Evolutionary conservation across 2,888 invertebrate species (phyloP).

Genomic region (Scelioninae gen. 1): DNA sequence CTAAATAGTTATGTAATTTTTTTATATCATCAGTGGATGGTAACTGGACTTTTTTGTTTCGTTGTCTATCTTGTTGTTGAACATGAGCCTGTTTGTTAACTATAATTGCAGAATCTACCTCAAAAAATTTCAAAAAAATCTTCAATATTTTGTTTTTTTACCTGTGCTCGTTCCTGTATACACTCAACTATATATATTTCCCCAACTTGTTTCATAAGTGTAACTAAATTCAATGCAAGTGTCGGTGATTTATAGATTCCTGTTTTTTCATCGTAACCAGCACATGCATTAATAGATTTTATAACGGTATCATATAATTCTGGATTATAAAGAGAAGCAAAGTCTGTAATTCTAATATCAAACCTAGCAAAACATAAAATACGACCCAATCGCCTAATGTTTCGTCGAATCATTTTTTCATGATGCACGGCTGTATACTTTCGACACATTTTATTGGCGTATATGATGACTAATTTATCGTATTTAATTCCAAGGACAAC

Average conservation of each 20-base stretch:
- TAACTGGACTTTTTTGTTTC: neutral
- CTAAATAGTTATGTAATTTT: slow-evolving; percentile 1
- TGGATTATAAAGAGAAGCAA: neutral
- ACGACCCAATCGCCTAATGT: neutral
- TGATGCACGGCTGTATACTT: neutral
- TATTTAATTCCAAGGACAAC: neutral
- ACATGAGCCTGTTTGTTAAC: neutral
- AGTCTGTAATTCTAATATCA: neutral
- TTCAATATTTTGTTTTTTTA: neutral
- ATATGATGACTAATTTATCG: neutral
- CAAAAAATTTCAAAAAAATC: neutral
- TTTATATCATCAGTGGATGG: slow-evolving; percentile 6
- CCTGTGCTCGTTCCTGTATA: neutral
- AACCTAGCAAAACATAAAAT: neutral
- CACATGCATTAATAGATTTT: neutral
- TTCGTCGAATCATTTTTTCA: neutral
- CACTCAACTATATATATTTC: neutral
- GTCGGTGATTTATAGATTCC: neutral
- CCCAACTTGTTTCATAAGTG: neutral
- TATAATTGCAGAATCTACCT: neutral
- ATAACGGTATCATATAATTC: neutral
- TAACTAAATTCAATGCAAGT: neutral
- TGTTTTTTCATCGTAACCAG: neutral
- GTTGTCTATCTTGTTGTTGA: neutral
- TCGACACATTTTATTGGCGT: neutral